Evolutionary conservation across 2,888 invertebrate genomes (phyloP).

Genomic region (Diarsia mendica): DNA sequence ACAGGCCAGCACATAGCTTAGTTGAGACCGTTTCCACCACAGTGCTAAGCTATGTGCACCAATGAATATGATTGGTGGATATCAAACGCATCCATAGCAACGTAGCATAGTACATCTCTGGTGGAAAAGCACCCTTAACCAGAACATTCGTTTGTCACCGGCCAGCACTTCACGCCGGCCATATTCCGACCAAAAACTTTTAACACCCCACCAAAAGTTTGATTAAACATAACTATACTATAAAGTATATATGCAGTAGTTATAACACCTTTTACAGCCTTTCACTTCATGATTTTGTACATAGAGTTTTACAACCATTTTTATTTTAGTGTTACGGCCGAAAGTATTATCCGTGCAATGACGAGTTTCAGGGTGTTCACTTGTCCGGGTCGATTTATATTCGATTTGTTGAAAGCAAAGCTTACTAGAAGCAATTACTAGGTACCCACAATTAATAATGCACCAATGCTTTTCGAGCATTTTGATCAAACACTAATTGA

Average conservation of each 20-base stretch:
- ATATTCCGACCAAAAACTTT: slow-evolving; percentile 65
- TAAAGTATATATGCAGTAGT: not conserved
- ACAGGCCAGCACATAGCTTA: too few relatives aligned
- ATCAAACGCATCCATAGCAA: too few relatives aligned
- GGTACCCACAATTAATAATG: too few relatives aligned
- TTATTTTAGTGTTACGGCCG: slow-evolving; percentile 85
- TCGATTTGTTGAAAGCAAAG: too few relatives aligned
- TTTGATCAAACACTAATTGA: not conserved
- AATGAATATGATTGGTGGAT: too few relatives aligned
- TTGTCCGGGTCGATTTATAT: not conserved
- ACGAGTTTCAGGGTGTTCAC: slow-evolving; percentile 58
- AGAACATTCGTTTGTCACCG: slow-evolving; percentile 55
- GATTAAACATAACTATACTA: slow-evolving; percentile 66
- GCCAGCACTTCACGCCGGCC: slow-evolving; percentile 35
- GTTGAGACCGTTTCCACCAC: too few relatives aligned
- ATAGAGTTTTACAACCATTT: slow-evolving; percentile 80
- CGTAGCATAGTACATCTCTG: too few relatives aligned
- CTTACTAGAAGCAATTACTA: not conserved
- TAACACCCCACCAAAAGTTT: slow-evolving; percentile 66
- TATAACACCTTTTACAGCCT: slow-evolving; percentile 34
- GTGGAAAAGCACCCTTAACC: slow-evolving; percentile 5
- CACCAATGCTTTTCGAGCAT: not conserved
- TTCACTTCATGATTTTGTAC: slow-evolving; percentile 74
- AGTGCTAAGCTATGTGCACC: too few relatives aligned
- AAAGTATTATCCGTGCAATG: slow-evolving; percentile 79